These are phyloP conservation scores for Acrossocheilus fasciatus DNA, from an alignment of 2,797 vertebrate genomes.

Conservation along the genomic window DNA sequence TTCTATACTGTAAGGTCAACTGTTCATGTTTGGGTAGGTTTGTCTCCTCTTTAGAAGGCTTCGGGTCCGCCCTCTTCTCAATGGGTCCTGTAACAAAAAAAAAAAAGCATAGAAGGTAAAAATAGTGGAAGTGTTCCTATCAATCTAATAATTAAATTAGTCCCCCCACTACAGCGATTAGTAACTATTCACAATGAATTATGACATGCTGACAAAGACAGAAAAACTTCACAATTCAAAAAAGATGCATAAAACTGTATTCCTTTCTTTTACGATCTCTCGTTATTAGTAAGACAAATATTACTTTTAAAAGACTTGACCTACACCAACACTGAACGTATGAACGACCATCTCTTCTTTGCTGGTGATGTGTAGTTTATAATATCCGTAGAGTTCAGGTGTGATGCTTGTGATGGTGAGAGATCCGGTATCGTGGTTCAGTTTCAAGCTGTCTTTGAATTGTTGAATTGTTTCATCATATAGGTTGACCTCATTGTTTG, in stretches of 20 bases:
- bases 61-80: not conserved
- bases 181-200: not conserved
- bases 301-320: not conserved
- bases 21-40: not conserved
- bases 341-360: not conserved
- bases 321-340: not conserved
- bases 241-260: not conserved
- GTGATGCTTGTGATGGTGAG: not conserved
- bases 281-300: not conserved
- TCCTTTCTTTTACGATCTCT: not conserved
- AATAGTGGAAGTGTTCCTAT: not conserved
- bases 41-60: not conserved
- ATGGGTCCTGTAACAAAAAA: not conserved
- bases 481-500: not conserved
- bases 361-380: constrained; percentile 13
- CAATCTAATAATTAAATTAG: not conserved
- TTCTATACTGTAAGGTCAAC: not conserved
- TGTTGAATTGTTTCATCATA: too few species aligned
- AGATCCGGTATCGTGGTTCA: not conserved
- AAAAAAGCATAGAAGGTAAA: not conserved
- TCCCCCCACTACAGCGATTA: not conserved
- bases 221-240: not conserved
- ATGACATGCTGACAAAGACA: not conserved
- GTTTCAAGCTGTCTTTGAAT: not conserved
- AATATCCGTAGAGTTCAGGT: not conserved